phyloP scores from a whole-genome alignment of 92 coral and sea anemone species.

The Phenganax subtilis region DNA sequence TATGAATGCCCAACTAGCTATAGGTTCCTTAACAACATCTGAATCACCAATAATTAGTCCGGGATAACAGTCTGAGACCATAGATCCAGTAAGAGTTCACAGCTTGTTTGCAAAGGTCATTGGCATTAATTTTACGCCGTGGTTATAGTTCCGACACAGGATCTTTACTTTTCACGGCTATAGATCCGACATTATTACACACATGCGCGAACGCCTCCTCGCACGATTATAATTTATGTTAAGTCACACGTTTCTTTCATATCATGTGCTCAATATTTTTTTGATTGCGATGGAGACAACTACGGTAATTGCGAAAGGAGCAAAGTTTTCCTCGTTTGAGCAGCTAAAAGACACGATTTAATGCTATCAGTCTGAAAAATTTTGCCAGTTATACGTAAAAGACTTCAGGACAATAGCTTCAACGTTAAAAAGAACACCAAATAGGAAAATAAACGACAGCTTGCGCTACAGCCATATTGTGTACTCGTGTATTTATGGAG shows the following conservation, averaged over 20 bases:
- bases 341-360: not conserved
- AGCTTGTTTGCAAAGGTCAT: too few species aligned
- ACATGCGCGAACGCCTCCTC: not conserved
- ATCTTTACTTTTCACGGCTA: conserved; percentile 7
- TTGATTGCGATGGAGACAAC: not conserved
- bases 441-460: not conserved
- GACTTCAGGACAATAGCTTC: conserved; percentile 12
- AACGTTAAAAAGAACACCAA: conserved; percentile 15
- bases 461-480: not conserved
- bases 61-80: too few species aligned
- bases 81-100: too few species aligned
- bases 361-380: not conserved
- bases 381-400: not conserved
- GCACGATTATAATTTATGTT: too few species aligned
- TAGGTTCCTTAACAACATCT: too few species aligned
- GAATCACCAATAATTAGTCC: too few species aligned
- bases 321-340: conserved; percentile 21
- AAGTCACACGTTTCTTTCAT: too few species aligned
- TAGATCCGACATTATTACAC: not conserved
- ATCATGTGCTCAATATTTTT: too few species aligned
- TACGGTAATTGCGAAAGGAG: not conserved
- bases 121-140: not conserved
- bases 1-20: too few species aligned
- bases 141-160: conserved; percentile 9
- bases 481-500: not conserved